Evolutionary conservation across 2,888 invertebrate species (phyloP), one percentile per base, ranked within the genome.

Genomic region (Cremastinae sp.): DNA sequence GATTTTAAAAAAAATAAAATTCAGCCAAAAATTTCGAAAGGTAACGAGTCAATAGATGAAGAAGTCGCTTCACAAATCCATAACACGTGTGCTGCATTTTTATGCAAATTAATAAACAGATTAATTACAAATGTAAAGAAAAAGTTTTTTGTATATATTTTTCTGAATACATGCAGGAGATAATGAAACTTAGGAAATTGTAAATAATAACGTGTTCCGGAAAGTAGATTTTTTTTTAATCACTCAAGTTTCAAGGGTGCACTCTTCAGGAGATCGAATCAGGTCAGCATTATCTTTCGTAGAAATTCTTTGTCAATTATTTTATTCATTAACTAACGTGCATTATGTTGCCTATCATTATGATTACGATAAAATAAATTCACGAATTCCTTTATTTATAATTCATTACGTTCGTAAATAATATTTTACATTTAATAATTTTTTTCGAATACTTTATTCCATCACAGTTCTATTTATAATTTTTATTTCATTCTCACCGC

Each of bases 41-140:
- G 8, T 14, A 5, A 39, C 41, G 20, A 47, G 20, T 4, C n/a
- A 18, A 41, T 45, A 22, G 22, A 22, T 47, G 68, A 43, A 66
- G 51, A 78, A 81, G 85, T 84, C 87, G 89, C 87, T 88, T 28
- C 89, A 88, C 83, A 89, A 90, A 90, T 90, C 89, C 89, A 90
- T 90, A 89, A 90, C 89, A 89, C 88, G 82, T 83, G 86, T 82
- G 5, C 49, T 35, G 8, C 16, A 47, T 51, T 59, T 47, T 53
- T 16, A 55, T 61, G 14, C 53, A 72, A 75, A 73, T 72, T 70
- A 71, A 78, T 68, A 70, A 75, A 64, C n/a, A n/a, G n/a, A n/a
- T n/a, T n/a, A 65, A 43, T 55, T 20, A n/a, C 10, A 55, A 9
- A 41, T 14, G 35, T 4, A 35, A 18, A 55, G 18, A 41, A 35